Base-by-base conservation (phyloP, 2,888 invertebrate genomes). In the Resseliella maxima region DNA sequence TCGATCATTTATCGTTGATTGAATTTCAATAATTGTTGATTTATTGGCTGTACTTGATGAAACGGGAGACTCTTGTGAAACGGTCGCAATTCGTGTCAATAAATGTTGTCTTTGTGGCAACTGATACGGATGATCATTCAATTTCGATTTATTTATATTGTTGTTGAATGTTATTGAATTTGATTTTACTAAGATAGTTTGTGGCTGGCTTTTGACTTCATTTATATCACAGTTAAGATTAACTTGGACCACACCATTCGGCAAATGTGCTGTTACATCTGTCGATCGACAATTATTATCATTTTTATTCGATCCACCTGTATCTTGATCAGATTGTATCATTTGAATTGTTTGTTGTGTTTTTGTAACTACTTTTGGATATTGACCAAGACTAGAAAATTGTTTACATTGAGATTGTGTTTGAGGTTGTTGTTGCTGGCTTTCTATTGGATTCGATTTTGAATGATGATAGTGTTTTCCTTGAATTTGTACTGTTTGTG, bases 1-100 rank as follows among this genome's bases (percentile, higher is more conserved):
- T 88, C 95, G 93, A 41, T 93, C 93, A 88, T 92, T 89, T 90
- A 92, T 89, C 88, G 92, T 92, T 86, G 91, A 89, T 86, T 92
- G 90, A 85, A 91, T 91, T 59, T 90, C 90, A 86, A 91, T 91
- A 88, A 94, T 92, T 54, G 94, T 94, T 0, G 92, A 92, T 6
- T 94, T 94, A 21, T 94, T 94, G 18, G 95, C 95, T 18, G 93
- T 93, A 90, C 93, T 93, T 38, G 93, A 92, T 10, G 92, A 92
- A 36, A 92, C 91, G 0, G 92, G 91, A 88, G 92, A 92, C 85
- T 88, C 88, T 54, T 88, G 88, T 2, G 88, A 87, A n/a, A 87
- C 87, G 0, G 86, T 24, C n/a, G 64, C 85, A 24, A 38, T 31
- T 83, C 50, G 50, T 8, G 87, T 54, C 0, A 89, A 88, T 88